Evolutionary conservation across 1,140 invertebrate species (phyloP).

Genomic region (Philopotamus ludificatus): DNA sequence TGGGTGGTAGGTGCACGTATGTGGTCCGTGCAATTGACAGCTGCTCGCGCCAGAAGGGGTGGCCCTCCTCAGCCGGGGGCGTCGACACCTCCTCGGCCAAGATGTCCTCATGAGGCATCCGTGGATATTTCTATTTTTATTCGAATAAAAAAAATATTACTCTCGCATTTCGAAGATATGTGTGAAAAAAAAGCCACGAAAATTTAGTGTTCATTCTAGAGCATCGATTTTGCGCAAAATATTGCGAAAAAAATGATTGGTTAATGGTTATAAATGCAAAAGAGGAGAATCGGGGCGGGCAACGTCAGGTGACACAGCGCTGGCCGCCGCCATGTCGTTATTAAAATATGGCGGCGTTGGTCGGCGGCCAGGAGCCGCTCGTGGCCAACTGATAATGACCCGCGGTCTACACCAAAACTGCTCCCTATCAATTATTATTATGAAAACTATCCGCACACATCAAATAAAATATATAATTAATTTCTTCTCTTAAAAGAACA

Average conservation of each 20-base stretch:
- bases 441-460: not conserved
- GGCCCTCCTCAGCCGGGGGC: too few relatives aligned
- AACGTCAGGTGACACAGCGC: not conserved
- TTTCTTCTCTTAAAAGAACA: not conserved
- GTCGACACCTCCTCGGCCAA: too few relatives aligned
- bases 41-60: slow-evolving; percentile 16
- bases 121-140: too few relatives aligned
- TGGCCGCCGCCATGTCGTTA: slow-evolving; percentile 3
- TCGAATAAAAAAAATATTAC: too few relatives aligned
- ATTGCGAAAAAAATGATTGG: too few relatives aligned
- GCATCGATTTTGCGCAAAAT: too few relatives aligned
- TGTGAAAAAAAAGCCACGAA: too few relatives aligned
- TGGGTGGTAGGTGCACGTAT: not conserved
- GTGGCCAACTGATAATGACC: slow-evolving; percentile 10
- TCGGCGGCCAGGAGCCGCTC: not conserved
- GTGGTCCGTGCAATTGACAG: slow-evolving; percentile 27
- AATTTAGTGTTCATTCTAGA: too few relatives aligned
- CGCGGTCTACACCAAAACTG: slow-evolving; percentile 9
- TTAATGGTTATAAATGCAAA: too few relatives aligned
- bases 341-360: slow-evolving; percentile 1
- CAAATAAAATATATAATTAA: not conserved
- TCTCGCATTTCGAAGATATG: too few relatives aligned
- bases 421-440: too few relatives aligned
- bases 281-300: not conserved
- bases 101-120: too few relatives aligned